Base-by-base conservation (phyloP, 2,113 vertebrate species). In the Pongo pygmaeus region DNA sequence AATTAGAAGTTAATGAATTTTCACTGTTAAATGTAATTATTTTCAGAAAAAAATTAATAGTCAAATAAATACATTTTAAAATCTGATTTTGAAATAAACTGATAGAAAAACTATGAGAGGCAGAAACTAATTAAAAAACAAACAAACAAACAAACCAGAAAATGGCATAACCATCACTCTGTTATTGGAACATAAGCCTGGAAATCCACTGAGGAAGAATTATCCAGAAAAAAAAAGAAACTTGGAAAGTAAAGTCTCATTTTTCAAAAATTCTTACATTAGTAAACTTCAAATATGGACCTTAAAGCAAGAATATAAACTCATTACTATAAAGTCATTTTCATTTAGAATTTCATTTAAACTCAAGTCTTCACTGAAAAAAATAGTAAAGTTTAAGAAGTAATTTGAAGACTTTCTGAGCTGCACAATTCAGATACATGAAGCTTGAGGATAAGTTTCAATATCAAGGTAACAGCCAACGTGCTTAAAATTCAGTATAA, bases 301-400 rank as follows among this genome's bases (percentile, higher is more conserved):
- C 18, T 35, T 75, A 78, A 88, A 93, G 72, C 52, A 88, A 48
- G 13, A 48, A 83, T 86, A 52, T 50, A 78, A 88, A 80, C 55
- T 87, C 25, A 83, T 92, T 32, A 75, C 38, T 89, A n/a, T 85
- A 78, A 46, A 30, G 3, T 70, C 46, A 43, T 80, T 91, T 88
- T 94, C 55, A 77, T 77, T 89, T 87, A 61, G 94, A 93, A 93
- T 89, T 93, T 14, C 16, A 46, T 20, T 92, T 70, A 92, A 91
- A 89, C 85, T 2, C 3, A 85, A 95, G 43, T 89, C 27, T 61
- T 84, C 14, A 59, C 2, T 93, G 64, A 78, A 35, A 92, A 89
- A 4, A 48, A 32, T 22, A 59, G 2, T 64, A 30, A 59, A 30
- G 27, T 64, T 64, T 27, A 17, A 57, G 57, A 52, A 87, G 61